Evolutionary conservation across 2,888 invertebrate species (phyloP).

Genomic region (Pristionchus arcanus): DNA sequence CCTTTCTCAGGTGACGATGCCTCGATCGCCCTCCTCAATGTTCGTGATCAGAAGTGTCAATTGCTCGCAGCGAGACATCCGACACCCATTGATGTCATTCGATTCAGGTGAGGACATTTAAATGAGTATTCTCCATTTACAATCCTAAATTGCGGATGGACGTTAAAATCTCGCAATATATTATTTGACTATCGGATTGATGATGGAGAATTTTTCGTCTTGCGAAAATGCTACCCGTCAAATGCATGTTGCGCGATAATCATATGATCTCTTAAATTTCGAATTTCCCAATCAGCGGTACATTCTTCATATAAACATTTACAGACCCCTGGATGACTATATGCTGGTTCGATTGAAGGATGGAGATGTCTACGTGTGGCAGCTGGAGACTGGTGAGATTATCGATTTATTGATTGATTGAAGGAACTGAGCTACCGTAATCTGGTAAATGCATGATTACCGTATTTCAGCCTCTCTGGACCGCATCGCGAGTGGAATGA

Average conservation of each 20-base stretch:
- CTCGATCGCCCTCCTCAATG: slow-evolving; percentile 93
- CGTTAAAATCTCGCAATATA: neutral
- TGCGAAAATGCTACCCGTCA: too few relatives aligned
- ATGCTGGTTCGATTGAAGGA: slow-evolving; percentile 97
- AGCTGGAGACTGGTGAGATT: slow-evolving; percentile 93
- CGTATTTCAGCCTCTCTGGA: slow-evolving; percentile 20
- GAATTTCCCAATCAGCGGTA: neutral
- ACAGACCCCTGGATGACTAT: slow-evolving; percentile 92
- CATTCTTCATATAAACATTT: neutral
- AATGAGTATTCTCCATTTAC: neutral
- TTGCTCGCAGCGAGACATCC: slow-evolving; percentile 94
- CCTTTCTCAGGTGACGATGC: slow-evolving; percentile 93
- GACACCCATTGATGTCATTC: slow-evolving; percentile 90
- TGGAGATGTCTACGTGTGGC: slow-evolving; percentile 99
- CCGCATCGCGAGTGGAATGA: slow-evolving; percentile 53
- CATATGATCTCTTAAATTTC: too few relatives aligned
- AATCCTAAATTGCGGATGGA: neutral
- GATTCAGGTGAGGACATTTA: slow-evolving; percentile 51
- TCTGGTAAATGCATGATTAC: neutral
- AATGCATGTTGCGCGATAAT: too few relatives aligned
- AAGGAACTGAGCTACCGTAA: neutral
- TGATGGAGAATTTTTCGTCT: too few relatives aligned
- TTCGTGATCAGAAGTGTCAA: slow-evolving; percentile 94
- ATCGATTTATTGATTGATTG: neutral
- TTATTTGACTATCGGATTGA: too few relatives aligned